Evolutionary conservation across 2,797 vertebrate genomes (phyloP).

Genomic region (Paratrypauchen microcephalus): DNA sequence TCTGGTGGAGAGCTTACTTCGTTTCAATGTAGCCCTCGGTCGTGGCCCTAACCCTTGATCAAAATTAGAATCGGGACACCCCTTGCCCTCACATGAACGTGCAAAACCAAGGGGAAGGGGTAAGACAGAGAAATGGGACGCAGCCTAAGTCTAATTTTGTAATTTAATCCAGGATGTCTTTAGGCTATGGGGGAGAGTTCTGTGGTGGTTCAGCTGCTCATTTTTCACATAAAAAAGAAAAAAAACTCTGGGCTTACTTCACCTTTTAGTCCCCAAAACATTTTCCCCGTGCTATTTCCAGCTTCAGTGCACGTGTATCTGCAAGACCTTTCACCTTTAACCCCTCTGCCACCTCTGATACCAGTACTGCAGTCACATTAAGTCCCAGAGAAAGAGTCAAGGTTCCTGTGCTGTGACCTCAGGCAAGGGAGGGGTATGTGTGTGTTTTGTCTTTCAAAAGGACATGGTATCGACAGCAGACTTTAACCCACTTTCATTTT

Average conservation of each 20-base stretch:
- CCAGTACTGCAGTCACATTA: conserved; percentile 16
- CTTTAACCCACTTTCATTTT: conserved; percentile 43
- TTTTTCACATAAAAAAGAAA: neutral
- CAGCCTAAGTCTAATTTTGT: no score
- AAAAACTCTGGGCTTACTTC: neutral
- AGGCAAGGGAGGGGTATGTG: conserved; percentile 17
- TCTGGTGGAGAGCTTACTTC: no score
- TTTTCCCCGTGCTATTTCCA: conserved; percentile 37
- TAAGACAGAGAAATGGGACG: no score
- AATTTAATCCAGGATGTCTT: no score
- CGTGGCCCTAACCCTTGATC: no score
- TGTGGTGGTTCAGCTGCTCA: neutral
- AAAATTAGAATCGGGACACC: no score
- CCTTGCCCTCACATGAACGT: no score
- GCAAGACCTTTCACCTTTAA: conserved; percentile 44
- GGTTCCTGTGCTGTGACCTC: conserved; percentile 21
- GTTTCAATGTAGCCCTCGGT: no score
- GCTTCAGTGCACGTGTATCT: conserved; percentile 41
- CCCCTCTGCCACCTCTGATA: conserved; percentile 14
- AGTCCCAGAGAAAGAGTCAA: conserved; percentile 37
- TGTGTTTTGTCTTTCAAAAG: conserved; percentile 27
- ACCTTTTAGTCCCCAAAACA: neutral
- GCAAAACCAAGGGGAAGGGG: no score
- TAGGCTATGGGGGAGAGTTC: no score
- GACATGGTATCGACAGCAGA: conserved; percentile 27